These are phyloP conservation scores for Gallinago solitaria DNA, from an alignment of 2,797 vertebrate genomes.

Conservation along the genomic window DNA sequence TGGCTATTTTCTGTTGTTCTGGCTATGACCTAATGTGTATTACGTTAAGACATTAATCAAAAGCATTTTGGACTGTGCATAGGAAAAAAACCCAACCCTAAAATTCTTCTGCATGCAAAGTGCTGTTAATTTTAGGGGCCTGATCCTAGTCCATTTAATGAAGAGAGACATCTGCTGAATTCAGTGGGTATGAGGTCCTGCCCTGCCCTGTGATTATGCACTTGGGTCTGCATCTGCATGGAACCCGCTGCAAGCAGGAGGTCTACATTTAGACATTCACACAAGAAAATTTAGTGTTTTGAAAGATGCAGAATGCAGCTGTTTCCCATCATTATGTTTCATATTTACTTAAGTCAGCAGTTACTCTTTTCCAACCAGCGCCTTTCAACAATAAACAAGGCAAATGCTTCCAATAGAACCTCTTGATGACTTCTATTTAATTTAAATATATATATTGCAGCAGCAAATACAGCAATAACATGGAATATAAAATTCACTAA, in stretches of 20 bases:
- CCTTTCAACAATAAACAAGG: constrained; percentile 58
- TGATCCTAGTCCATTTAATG: not conserved
- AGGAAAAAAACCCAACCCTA: not conserved
- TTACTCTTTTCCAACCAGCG: constrained; percentile 53
- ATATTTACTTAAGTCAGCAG: constrained; percentile 70
- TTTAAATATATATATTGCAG: constrained; percentile 57
- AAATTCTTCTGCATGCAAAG: not conserved
- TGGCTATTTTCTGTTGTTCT: not conserved
- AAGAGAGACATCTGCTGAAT: constrained; percentile 27
- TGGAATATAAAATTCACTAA: constrained; percentile 28
- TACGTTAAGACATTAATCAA: not conserved
- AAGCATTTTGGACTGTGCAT: not conserved
- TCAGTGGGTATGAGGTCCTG: constrained; percentile 8
- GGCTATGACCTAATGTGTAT: not conserved
- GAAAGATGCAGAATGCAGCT: constrained; percentile 64
- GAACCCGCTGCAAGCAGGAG: constrained; percentile 2
- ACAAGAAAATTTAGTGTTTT: constrained; percentile 49
- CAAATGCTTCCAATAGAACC: constrained; percentile 56
- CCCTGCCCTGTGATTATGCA: constrained; percentile 22
- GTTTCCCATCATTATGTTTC: constrained; percentile 60
- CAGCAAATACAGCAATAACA: constrained; percentile 47
- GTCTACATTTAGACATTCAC: constrained; percentile 52
- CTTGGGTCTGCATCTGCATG: constrained; percentile 46
- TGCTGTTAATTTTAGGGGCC: constrained; percentile 9
- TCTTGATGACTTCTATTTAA: constrained; percentile 64